A percentile compares a stretch with the other conserved stretches of the same genome.
Evolutionary conservation across 2,888 invertebrate species (phyloP).

Genomic region (Erpobdella octoculata): DNA sequence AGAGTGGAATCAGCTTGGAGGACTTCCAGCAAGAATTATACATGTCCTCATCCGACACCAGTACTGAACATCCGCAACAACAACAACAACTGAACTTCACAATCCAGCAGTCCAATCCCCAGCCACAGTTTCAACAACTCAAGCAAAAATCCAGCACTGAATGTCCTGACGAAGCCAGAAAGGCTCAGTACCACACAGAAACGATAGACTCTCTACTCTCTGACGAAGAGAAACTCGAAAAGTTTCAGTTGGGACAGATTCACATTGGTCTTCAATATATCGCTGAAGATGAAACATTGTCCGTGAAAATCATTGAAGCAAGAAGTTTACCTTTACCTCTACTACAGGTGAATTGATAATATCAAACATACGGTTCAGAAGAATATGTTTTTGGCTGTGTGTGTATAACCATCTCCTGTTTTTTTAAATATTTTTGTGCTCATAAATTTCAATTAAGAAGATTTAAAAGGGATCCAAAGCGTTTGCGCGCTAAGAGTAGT

Average conservation of each 20-base stretch:
- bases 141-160: constrained; percentile 7
- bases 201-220: constrained; percentile 43
- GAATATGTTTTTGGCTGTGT: background rate
- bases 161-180: background rate
- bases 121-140: background rate
- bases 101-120: background rate
- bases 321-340: constrained; percentile 51
- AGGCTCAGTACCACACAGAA: constrained; percentile 24
- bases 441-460: too few species aligned
- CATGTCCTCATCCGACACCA: constrained; percentile 39
- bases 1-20: constrained; percentile 50
- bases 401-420: too few species aligned
- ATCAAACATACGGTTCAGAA: background rate
- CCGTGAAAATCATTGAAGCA: constrained; percentile 53
- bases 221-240: constrained; percentile 48
- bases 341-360: constrained; percentile 36
- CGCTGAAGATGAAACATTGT: constrained; percentile 44
- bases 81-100: too few species aligned
- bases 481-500: too few species aligned
- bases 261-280: constrained; percentile 52
- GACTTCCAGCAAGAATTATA: constrained; percentile 51
- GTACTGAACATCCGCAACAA: background rate
- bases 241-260: constrained; percentile 35
- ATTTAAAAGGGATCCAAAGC: too few species aligned
- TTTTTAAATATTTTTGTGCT: too few species aligned